These are phyloP conservation scores for Struthio camelus DNA, from an alignment of 2,113 vertebrate species.

Conservation along the genomic window DNA sequence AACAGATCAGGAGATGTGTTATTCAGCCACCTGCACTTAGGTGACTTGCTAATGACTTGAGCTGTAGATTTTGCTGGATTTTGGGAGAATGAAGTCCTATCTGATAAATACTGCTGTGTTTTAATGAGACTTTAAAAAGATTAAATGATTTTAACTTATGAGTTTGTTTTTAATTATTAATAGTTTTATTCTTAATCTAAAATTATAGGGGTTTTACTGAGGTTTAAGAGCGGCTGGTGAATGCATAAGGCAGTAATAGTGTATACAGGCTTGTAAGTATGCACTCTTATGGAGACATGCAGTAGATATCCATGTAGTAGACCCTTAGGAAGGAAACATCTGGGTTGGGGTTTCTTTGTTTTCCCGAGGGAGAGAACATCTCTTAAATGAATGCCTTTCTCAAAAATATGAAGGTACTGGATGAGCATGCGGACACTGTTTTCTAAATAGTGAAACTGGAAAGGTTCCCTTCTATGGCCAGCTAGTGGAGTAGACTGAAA, in stretches of 20 bases:
- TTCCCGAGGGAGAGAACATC: background rate
- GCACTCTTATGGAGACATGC: fast-evolving
- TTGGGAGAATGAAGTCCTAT: constrained; percentile 42
- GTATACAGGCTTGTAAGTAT: background rate
- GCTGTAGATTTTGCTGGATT: constrained; percentile 54
- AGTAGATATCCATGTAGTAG: background rate
- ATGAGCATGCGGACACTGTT: background rate
- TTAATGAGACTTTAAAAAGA: constrained; percentile 69
- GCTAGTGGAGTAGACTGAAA: background rate
- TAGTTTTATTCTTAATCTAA: constrained; percentile 12
- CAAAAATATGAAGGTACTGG: background rate
- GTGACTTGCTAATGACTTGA: constrained; percentile 48
- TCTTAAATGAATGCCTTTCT: background rate
- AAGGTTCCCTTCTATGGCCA: background rate
- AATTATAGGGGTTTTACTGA: constrained; percentile 38
- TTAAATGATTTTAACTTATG: constrained; percentile 66
- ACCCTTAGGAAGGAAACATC: background rate
- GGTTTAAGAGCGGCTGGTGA: background rate
- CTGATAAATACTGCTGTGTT: constrained; percentile 61
- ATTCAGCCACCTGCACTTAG: constrained; percentile 53
- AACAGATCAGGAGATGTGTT: constrained; percentile 56
- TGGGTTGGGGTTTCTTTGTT: background rate
- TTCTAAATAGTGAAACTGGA: background rate
- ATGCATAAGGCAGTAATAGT: background rate
- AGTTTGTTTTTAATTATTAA: constrained; percentile 65